These are phyloP conservation scores for Synergus itoensis DNA, from an alignment of 2,888 invertebrate species.

Conservation along the genomic window DNA sequence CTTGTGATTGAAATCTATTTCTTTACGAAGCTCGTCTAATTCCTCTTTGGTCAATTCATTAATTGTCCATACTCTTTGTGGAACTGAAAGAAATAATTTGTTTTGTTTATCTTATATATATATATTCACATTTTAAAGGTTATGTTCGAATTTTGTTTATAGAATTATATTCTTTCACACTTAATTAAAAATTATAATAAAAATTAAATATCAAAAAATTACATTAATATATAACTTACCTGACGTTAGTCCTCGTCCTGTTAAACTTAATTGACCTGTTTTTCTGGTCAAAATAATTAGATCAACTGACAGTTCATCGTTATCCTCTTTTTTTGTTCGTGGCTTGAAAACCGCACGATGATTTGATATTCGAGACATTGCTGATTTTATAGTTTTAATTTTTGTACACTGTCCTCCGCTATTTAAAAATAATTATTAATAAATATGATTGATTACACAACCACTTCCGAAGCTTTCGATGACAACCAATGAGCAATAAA, in stretches of 20 bases:
- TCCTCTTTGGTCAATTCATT: constrained; percentile 84
- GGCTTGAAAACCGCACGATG: constrained; percentile 83
- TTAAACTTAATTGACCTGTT: constrained; percentile 89
- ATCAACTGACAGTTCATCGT: constrained; percentile 83
- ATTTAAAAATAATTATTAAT: no score
- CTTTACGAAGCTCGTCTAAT: constrained; percentile 78
- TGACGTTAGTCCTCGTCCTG: constrained; percentile 85
- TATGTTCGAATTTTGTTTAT: constrained; percentile 13
- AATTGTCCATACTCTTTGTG: constrained; percentile 86
- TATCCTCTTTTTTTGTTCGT: constrained; percentile 86
- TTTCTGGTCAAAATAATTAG: constrained; percentile 89
- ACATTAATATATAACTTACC: constrained; percentile 79
- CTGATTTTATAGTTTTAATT: constrained; percentile 43
- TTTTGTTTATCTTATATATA: background rate
- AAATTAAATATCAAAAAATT: constrained; percentile 30
- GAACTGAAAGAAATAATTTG: constrained; percentile 79
- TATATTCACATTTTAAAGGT: background rate
- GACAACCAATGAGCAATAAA: no score
- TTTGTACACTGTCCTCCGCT: background rate
- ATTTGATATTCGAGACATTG: constrained; percentile 46
- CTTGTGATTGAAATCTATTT: constrained; percentile 82
- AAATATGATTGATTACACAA: no score
- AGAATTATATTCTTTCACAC: background rate
- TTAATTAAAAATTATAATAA: constrained; percentile 8
- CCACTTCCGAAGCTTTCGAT: no score